Evolutionary conservation across 2,888 invertebrate species (phyloP).

Genomic region (Parascotia fuliginaria): DNA sequence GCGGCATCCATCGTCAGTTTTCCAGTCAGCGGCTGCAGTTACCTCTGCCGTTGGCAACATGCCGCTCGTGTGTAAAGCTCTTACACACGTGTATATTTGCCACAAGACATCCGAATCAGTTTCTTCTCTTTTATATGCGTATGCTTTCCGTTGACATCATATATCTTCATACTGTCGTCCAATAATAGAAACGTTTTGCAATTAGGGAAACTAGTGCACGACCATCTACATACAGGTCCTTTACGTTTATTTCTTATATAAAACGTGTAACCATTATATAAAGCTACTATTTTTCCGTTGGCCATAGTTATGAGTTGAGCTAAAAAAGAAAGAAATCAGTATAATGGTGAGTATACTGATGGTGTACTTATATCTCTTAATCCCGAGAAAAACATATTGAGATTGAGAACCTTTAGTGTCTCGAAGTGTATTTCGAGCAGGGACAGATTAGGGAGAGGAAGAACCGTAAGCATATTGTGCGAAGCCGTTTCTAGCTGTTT

Average conservation of each 20-base stretch:
- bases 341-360: no score
- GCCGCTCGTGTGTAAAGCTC: no score
- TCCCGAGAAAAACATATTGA: neutral
- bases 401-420: no score
- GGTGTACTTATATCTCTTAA: no score
- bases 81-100: conserved; percentile 6
- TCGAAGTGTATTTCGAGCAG: no score
- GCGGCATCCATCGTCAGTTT: no score
- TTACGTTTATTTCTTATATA: conserved; percentile 27
- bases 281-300: conserved; percentile 12
- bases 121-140: conserved; percentile 2
- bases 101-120: neutral
- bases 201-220: conserved; percentile 10
- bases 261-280: conserved; percentile 26
- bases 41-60: no score
- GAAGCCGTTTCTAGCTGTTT: no score
- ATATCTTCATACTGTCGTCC: conserved; percentile 4
- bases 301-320: conserved; percentile 11
- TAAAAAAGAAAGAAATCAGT: conserved; percentile 5
- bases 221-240: conserved; percentile 11
- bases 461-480: no score
- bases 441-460: no score
- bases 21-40: no score
- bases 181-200: conserved; percentile 13
- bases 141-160: neutral